A percentile compares a stretch with the other conserved stretches of the same genome.
Conservation (phyloP, 2,888 invertebrate genomes). For the Nymphalis c-album region DNA sequence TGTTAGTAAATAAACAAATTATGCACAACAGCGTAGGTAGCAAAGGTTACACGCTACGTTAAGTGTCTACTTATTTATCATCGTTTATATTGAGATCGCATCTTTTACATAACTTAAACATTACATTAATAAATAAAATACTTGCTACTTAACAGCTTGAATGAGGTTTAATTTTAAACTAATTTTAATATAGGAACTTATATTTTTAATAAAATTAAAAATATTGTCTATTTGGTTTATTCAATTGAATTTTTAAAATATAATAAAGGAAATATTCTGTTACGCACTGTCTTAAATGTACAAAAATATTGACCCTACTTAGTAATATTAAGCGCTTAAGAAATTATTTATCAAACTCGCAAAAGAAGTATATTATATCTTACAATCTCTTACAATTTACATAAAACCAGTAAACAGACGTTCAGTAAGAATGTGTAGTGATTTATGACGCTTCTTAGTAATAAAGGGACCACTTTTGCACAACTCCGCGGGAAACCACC, state of each 20-base stretch:
- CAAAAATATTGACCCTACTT: not conserved
- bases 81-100: constrained; percentile 21
- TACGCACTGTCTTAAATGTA: too few relatives aligned
- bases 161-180: too few relatives aligned
- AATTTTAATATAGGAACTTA: too few relatives aligned
- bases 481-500: constrained; percentile 9
- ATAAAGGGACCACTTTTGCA: constrained; percentile 10
- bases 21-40: constrained; percentile 25
- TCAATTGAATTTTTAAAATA: too few relatives aligned
- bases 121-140: constrained; percentile 8
- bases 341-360: not conserved
- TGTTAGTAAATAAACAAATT: constrained; percentile 35
- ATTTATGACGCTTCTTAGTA: constrained; percentile 9
- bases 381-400: constrained; percentile 7
- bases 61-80: constrained; percentile 21
- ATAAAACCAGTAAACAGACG: constrained; percentile 5
- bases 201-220: too few relatives aligned
- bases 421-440: constrained; percentile 1
- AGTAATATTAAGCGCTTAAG: not conserved
- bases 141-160: not conserved
- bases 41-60: constrained; percentile 24
- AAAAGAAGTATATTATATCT: not conserved
- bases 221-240: too few relatives aligned
- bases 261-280: too few relatives aligned
- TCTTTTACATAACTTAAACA: constrained; percentile 12